Evolutionary conservation across 2,888 invertebrate species (phyloP).

Genomic region (Diaperis boleti): DNA sequence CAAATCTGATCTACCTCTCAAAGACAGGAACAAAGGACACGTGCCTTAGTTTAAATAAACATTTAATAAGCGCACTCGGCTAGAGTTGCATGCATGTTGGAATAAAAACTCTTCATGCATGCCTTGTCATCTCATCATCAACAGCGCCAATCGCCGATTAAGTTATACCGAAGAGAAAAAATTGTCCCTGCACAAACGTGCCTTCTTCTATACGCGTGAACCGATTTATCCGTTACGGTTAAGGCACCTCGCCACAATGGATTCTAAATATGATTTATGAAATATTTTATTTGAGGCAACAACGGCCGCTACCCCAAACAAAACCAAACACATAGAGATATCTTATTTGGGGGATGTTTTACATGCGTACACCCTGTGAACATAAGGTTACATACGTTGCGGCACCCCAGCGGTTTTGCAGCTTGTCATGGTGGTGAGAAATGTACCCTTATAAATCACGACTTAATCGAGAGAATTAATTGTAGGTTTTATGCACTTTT

Average conservation of each 20-base stretch:
- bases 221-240: constrained; percentile 62
- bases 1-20: constrained; percentile 39
- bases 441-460: constrained; percentile 48
- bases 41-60: constrained; percentile 64
- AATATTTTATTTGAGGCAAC: constrained; percentile 65
- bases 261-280: constrained; percentile 67
- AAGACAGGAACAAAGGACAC: constrained; percentile 56
- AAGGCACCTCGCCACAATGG: constrained; percentile 59
- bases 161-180: constrained; percentile 44
- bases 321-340: constrained; percentile 56
- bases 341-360: constrained; percentile 49
- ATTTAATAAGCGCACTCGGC: constrained; percentile 56
- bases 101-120: constrained; percentile 29
- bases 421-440: constrained; percentile 55
- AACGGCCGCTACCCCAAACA: constrained; percentile 61
- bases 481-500: constrained; percentile 1
- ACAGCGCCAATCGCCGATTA: constrained; percentile 19
- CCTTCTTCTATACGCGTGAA: constrained; percentile 47
- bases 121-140: constrained; percentile 23
- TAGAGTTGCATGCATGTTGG: constrained; percentile 22
- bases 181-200: constrained; percentile 43
- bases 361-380: constrained; percentile 51
- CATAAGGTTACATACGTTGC: constrained; percentile 46
- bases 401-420: constrained; percentile 45
- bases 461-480: constrained; percentile 25